Percentiles rank a stretch among this genome's conserved stretches.
Conservation (phyloP, 2,888 invertebrate genomes). For the Eupithecia exiguata region DNA sequence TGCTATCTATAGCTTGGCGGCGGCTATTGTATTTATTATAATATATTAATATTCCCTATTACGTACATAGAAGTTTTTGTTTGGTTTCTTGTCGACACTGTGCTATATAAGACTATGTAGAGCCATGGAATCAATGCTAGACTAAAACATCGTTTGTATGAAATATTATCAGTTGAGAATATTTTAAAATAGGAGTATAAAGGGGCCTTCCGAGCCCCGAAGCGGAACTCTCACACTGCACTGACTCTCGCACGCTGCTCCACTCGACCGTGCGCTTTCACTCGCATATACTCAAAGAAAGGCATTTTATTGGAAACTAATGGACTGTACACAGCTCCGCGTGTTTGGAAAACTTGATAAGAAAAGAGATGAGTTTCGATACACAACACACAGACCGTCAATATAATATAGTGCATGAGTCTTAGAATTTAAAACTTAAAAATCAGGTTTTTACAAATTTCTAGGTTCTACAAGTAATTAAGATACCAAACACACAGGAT, state of each 20-base stretch:
- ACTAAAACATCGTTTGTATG: too few species aligned
- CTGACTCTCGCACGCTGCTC: background rate
- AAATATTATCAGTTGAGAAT: background rate
- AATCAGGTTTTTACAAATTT: too few species aligned
- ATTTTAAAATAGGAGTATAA: background rate
- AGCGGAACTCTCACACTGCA: background rate
- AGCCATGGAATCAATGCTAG: too few species aligned
- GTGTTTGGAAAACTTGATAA: background rate
- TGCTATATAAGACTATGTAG: too few species aligned
- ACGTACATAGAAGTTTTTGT: too few species aligned
- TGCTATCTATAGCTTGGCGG: too few species aligned
- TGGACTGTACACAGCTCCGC: background rate
- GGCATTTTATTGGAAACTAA: background rate
- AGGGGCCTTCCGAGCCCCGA: background rate
- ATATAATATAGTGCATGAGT: background rate
- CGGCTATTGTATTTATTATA: too few species aligned
- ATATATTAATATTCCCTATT: too few species aligned
- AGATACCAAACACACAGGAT: too few species aligned
- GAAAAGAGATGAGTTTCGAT: background rate
- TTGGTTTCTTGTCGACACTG: too few species aligned
- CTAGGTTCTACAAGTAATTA: too few species aligned
- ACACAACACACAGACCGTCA: background rate
- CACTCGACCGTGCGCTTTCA: background rate
- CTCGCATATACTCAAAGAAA: background rate
- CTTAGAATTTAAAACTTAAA: background rate